Evolutionary conservation across 2,113 vertebrate genomes (phyloP), one percentile per base, ranked within the genome.

Genomic region (Sinocyclocheilus rhinocerous): DNA sequence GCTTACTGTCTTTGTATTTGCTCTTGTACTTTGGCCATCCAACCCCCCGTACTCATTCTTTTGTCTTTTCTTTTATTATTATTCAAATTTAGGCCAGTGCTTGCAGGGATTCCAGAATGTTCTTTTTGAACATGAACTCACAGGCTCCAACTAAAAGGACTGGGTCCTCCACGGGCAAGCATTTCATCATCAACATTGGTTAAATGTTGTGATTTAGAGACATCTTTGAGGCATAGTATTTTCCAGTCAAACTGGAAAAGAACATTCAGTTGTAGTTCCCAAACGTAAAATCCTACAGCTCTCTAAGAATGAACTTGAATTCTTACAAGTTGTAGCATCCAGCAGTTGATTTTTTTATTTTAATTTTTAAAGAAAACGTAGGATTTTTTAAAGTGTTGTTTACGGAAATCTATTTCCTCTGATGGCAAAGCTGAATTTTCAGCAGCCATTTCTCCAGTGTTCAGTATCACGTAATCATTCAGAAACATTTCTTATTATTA

Each of bases 1-100:
- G 1, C 13, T 22, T 22, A 33, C 42, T n/a, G 59, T 26, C n/a
- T 45, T 48, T 69, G 63, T 50, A 69, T 82, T 69, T 82, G 26
- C 26, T 70, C 26, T 36, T 9, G 22, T 52, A 55, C 13, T 65
- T 48, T 65, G 7, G 67, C 24, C 59, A 61, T 10, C 61, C 20
- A 39, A 42, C 48, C 22, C 50, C 76, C 48, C 26, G 13, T 69
- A 26, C 48, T 57, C 36, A 9, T 13, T 73, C n/a, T 77, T 80
- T 76, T 86, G 75, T 76, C 72, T 84, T 55, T 42, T 84, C 80
- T 84, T 22, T 55, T 59, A 63, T 85, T 72, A 76, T 84, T 76
- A 39, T 85, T 33, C 63, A 75, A 29, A 85, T 87, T 84, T 84
- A 70, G 48, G 26, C 79, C 87, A 88, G 81, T 89, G 88, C 89